A percentile compares a stretch with the other conserved stretches of the same genome.
phyloP scores from a whole-genome alignment of 2,113 vertebrate species.

The Pseudonaja textilis region DNA sequence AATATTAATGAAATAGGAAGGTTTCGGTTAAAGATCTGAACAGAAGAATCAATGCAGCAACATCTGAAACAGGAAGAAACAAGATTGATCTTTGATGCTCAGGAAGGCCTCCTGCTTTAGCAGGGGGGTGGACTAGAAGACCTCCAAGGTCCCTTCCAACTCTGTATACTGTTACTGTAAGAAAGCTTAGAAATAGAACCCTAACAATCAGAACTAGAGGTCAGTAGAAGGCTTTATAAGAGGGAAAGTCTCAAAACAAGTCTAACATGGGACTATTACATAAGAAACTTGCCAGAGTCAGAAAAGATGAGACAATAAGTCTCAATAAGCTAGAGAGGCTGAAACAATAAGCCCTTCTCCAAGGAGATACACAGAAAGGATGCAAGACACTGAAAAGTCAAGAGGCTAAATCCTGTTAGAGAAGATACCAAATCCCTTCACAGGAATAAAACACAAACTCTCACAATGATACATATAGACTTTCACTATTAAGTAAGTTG shows the following conservation, averaged over 20 bases:
- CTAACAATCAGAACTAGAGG: background rate
- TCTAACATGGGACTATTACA: background rate
- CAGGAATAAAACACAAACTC: background rate
- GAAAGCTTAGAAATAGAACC: background rate
- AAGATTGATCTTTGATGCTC: background rate
- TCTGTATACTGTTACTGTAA: background rate
- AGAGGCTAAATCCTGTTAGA: background rate
- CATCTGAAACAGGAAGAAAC: background rate
- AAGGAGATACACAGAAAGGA: background rate
- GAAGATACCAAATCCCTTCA: background rate
- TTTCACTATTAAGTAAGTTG: background rate
- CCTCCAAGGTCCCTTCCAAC: background rate
- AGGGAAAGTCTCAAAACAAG: background rate
- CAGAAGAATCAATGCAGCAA: background rate
- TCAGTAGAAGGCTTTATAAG: background rate
- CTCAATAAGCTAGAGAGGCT: background rate
- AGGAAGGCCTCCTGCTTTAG: background rate
- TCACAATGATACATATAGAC: background rate
- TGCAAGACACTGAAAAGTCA: background rate
- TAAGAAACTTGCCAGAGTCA: background rate
- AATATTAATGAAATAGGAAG: background rate
- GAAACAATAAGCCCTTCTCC: background rate
- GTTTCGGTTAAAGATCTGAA: background rate
- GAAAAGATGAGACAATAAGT: background rate
- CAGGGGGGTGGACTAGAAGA: background rate